These are phyloP conservation scores for Hirudinaria manillensis DNA, from an alignment of 2,888 invertebrate species.

Conservation along the genomic window DNA sequence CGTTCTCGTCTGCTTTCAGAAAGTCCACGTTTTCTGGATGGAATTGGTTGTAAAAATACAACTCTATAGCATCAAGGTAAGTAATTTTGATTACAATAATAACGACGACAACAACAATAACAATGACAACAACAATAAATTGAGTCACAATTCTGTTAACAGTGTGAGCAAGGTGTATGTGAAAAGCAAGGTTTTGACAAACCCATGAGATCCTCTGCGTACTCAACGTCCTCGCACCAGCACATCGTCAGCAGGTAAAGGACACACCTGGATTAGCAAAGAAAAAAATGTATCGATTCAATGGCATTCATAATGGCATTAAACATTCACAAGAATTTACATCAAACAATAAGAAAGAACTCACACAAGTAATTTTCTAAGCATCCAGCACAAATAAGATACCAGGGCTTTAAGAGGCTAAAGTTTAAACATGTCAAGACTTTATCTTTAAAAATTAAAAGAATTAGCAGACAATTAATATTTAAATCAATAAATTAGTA, in stretches of 20 bases:
- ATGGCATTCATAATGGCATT: neutral
- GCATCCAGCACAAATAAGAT: constrained; percentile 33
- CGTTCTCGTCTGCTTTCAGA: neutral
- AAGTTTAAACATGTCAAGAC: too few relatives aligned
- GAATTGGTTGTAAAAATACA: too few relatives aligned
- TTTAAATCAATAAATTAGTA: too few relatives aligned
- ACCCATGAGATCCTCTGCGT: neutral
- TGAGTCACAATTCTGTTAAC: neutral
- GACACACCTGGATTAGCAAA: neutral
- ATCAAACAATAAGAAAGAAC: constrained; percentile 9
- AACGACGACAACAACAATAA: too few relatives aligned
- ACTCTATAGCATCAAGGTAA: too few relatives aligned
- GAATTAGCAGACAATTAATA: too few relatives aligned
- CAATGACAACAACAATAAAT: too few relatives aligned
- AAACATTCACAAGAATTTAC: neutral
- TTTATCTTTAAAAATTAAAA: too few relatives aligned
- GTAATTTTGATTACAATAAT: too few relatives aligned
- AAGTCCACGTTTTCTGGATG: neutral
- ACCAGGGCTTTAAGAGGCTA: constrained; percentile 35
- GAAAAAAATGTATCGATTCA: neutral
- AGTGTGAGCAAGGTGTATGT: neutral
- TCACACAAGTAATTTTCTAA: constrained; percentile 36
- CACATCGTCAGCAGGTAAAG: neutral
- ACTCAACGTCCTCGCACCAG: constrained; percentile 2
- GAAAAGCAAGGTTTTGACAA: neutral